These are phyloP conservation scores for Astropecten irregularis DNA, from an alignment of 53 echinoderm and acorn worm species.

Conservation along the genomic window DNA sequence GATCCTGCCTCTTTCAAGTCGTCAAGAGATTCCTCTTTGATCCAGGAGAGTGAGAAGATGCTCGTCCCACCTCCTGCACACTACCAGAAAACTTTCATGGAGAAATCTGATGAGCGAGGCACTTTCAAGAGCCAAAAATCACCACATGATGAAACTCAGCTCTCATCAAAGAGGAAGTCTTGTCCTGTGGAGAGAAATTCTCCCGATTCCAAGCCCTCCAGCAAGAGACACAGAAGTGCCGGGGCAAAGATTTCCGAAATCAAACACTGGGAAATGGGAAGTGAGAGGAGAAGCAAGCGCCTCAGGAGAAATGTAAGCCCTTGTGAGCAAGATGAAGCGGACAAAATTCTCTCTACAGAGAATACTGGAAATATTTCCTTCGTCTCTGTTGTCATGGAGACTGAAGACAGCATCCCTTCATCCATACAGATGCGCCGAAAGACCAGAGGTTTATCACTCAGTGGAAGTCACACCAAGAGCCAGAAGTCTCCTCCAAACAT, in stretches of 20 bases:
- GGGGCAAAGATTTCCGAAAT: not conserved
- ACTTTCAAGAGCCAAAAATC: not conserved
- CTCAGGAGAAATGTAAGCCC: not conserved
- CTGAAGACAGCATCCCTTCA: not conserved
- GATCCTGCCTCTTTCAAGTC: not conserved
- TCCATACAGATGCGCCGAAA: conserved; percentile 34
- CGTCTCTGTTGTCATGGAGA: not conserved
- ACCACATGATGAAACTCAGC: not conserved
- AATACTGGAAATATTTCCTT: not conserved
- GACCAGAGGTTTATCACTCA: conserved; percentile 32
- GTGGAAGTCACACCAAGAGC: conserved; percentile 1
- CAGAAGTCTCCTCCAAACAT: not conserved
- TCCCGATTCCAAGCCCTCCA: not conserved
- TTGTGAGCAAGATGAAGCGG: not conserved
- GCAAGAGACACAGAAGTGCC: conserved; percentile 55
- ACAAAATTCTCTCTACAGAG: not conserved
- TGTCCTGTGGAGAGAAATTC: conserved; percentile 10
- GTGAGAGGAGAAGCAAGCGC: not conserved
- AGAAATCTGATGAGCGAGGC: not conserved
- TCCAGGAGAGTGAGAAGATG: conserved; percentile 46
- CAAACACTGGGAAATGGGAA: conserved; percentile 6
- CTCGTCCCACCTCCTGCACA: conserved; percentile 33
- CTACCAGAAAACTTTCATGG: conserved; percentile 32
- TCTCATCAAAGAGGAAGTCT: conserved; percentile 45
- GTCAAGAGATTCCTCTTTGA: conserved; percentile 2